phyloP scores from a whole-genome alignment of 2,888 invertebrate genomes.

The Linhomoeus sp. region DNA sequence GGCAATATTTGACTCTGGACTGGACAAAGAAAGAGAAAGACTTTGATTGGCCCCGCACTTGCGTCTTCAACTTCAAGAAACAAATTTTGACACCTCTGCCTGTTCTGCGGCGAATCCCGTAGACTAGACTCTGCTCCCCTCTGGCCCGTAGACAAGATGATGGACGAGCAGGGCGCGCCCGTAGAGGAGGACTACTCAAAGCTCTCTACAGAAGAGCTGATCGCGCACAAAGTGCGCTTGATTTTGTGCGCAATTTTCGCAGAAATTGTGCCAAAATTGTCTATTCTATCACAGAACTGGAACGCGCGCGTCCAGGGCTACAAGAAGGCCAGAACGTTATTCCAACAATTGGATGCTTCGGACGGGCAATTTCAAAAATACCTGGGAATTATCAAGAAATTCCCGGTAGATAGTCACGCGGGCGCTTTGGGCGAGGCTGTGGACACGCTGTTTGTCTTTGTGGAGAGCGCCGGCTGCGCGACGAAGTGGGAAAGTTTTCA shows the following conservation, averaged over 20 bases:
- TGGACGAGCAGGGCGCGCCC: neutral
- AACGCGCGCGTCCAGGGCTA: slow-evolving; percentile 83
- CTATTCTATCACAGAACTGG: slow-evolving; percentile 67
- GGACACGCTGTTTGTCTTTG: slow-evolving; percentile 68
- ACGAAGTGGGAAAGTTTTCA: slow-evolving; percentile 34
- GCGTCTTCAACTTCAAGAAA: no score
- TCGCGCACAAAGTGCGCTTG: neutral
- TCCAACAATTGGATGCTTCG: slow-evolving; percentile 67
- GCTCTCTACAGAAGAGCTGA: neutral
- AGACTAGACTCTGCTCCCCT: no score
- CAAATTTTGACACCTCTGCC: no score
- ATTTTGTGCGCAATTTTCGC: neutral
- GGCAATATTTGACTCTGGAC: no score
- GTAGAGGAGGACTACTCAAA: neutral
- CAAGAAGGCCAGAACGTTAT: slow-evolving; percentile 71
- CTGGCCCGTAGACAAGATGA: no score
- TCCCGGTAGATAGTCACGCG: slow-evolving; percentile 79
- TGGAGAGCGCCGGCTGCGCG: slow-evolving; percentile 53
- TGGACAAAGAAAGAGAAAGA: no score
- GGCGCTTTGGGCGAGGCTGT: slow-evolving; percentile 85
- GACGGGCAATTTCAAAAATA: slow-evolving; percentile 81
- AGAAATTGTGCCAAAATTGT: neutral
- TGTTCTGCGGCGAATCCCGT: no score
- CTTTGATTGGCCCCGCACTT: no score
- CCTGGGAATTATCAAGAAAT: slow-evolving; percentile 70